Evolutionary conservation across 23 tunicate species (phyloP), one percentile per base, ranked within the genome.

Genomic region (Diplosoma virens): DNA sequence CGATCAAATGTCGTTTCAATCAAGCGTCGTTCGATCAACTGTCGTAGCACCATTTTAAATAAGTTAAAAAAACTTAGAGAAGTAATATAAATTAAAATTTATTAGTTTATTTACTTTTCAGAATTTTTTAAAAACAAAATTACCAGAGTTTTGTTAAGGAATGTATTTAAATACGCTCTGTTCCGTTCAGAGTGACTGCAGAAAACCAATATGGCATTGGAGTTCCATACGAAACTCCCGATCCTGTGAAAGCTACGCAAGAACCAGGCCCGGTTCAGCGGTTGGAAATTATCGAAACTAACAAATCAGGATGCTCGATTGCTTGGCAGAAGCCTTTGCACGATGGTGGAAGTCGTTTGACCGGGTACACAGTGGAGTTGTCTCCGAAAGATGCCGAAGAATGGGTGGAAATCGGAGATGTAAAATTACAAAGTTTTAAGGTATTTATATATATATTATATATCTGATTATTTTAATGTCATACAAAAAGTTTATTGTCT

Each of bases 131-230:
- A n/a, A n/a, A n/a, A n/a, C n/a, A n/a, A n/a, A n/a, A n/a, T n/a
- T n/a, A n/a, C n/a, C n/a, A n/a, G n/a, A n/a, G n/a, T n/a, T n/a
- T n/a, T n/a, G n/a, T n/a, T n/a, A n/a, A n/a, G n/a, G n/a, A n/a
- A n/a, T n/a, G n/a, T n/a, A n/a, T n/a, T n/a, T n/a, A n/a, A n/a
- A n/a, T n/a, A n/a, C n/a, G n/a, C n/a, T n/a, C n/a, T n/a, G n/a
- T n/a, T n/a, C 50, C 30, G 28, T 86, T 80, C 75, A 73, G 99
- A 37, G 95, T 94, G 36, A 79, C 80, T 81, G 99, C 95, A 24
- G 99, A 82, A 75, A 94, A 94, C 70, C 95, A 94, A 66, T 88
- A 60, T 58, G 99, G 99, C 65, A 59, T 76, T 58, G 92, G 99
- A 24, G 78, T 78, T 0, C 86, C 99, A 1, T 79, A 37, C 32